Base-by-base conservation (phyloP, 2,797 vertebrate genomes). In the Jordanella pulchra region DNA sequence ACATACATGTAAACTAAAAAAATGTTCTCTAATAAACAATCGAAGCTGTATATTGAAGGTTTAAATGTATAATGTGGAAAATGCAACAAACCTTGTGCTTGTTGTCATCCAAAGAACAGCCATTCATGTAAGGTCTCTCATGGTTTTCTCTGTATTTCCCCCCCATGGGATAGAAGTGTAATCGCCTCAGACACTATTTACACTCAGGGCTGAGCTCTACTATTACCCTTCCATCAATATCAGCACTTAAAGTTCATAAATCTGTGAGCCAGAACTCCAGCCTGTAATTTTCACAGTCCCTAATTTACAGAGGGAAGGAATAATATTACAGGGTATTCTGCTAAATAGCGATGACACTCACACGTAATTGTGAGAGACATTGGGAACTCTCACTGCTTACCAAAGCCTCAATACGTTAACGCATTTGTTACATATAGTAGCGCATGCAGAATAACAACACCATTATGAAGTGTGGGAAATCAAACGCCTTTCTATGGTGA, bases 151-250 rank as follows among this genome's bases (percentile, higher is more conserved):
- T 83, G 72, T 77, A 75, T 64, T 32, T 67, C 39, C 48, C 76
- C 35, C 69, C 68, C 86, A 75, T 67, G 64, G 86, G 85, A 89
- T 85, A 88, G 83, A 90, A 87, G 84, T 88, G 87, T 88, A 92
- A 92, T 90, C 87, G 89, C 90, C 85, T 92, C 85, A 92, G 90
- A 93, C 88, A 88, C 91, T 93, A 93, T 92, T 93, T 94, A 93
- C 92, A 92, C 89, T 92, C 67, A 35, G 88, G 92, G 88, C 89
- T 79, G 77, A 91, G 89, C 79, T 88, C 91, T 93, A 89, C 86
- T 83, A 94, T 94, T 94, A 94, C 87, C 82, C 85, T 81, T 86
- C 90, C 91, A 93, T 94, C 93, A 93, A 94, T 94, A 93, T 93
- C 90, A 92, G 88, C 87, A 92, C 89, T 93, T 94, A 92, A 84